Conservation (phyloP, 2,888 invertebrate genomes). For the Limenitis camilla region DNA sequence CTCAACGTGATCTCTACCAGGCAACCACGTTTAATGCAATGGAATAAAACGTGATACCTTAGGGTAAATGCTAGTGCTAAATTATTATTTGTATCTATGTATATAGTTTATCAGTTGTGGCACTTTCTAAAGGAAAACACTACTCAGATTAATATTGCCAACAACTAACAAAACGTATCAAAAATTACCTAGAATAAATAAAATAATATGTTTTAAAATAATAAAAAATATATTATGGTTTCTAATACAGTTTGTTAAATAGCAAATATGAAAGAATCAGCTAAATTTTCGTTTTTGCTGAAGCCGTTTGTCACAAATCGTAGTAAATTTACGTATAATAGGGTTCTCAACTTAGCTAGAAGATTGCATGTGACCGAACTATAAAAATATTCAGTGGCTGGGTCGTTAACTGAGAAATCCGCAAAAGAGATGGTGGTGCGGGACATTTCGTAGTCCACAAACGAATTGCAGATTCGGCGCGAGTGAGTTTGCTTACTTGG, state of each 20-base stretch:
- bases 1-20: no score
- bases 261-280: not conserved
- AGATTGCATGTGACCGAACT: constrained; percentile 39
- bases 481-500: constrained; percentile 35
- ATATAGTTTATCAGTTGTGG: no score
- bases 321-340: not conserved
- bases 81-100: no score
- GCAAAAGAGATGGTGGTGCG: constrained; percentile 54
- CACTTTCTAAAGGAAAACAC: no score
- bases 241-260: not conserved
- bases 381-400: constrained; percentile 56
- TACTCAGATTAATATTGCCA: no score
- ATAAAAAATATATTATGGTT: not conserved
- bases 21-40: no score
- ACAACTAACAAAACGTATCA: no score
- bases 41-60: no score
- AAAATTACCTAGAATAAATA: no score
- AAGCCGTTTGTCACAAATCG: not conserved
- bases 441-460: constrained; percentile 40
- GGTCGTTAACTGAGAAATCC: constrained; percentile 63
- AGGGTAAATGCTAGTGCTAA: no score
- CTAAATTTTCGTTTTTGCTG: not conserved
- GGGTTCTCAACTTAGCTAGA: not conserved
- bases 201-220: not conserved
- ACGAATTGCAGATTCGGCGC: constrained; percentile 37